A percentile compares a stretch with the other conserved stretches of the same genome.
Conservation (phyloP, 2,113 vertebrate species). For the Sardina pilchardus region DNA sequence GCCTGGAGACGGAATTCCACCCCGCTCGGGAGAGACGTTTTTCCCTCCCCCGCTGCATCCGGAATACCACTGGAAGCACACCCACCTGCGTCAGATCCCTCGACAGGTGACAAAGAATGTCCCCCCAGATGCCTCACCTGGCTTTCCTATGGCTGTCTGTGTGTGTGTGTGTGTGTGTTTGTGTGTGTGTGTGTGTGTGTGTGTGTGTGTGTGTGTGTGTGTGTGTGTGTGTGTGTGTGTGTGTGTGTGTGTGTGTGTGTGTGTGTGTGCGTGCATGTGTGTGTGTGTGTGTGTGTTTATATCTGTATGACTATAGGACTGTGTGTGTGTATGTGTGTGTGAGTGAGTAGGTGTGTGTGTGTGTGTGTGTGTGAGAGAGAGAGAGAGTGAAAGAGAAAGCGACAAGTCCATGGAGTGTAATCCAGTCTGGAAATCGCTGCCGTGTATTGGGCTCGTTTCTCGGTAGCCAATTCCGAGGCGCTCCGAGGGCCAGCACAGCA, state of each 20-base stretch:
- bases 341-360: not conserved
- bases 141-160: not conserved
- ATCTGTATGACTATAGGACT: too few species aligned
- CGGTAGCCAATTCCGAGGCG: not conserved
- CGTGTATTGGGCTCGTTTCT: not conserved
- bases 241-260: not conserved
- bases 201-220: not conserved
- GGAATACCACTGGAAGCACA: conserved; percentile 45
- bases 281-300: not conserved
- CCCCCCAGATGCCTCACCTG: conserved; percentile 42
- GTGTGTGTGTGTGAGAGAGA: not conserved
- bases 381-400: not conserved
- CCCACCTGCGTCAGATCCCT: conserved; percentile 51
- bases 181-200: not conserved
- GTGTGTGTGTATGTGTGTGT: not conserved
- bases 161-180: not conserved
- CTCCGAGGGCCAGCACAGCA: not conserved
- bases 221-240: not conserved
- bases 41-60: conserved; percentile 13
- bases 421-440: not conserved
- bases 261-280: not conserved
- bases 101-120: conserved; percentile 44
- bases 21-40: conserved; percentile 21
- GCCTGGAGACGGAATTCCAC: conserved; percentile 43
- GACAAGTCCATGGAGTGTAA: not conserved